Base-by-base conservation (phyloP, 2,888 invertebrate genomes). In the Druceiella hillmani region DNA sequence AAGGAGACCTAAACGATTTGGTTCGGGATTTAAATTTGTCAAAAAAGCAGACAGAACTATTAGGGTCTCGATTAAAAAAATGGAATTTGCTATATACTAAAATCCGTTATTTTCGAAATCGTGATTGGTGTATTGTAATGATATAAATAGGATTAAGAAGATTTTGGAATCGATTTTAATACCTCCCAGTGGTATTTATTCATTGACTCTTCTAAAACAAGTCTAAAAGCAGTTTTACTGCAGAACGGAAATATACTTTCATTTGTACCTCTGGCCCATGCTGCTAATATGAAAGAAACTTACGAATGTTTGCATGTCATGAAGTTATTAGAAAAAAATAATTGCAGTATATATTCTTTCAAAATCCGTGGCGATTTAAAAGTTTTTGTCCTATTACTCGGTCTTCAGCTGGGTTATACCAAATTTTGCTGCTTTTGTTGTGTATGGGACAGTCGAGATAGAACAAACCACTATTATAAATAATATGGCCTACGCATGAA, bases 111-210 rank as follows among this genome's bases (percentile, higher is more conserved):
- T 20, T 20, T 20, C 22, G 22, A 20, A 20, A 20, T 20, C 22
- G 22, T 20, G 22, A 20, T 20, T 20, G 22, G 22, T 20, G 22
- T 20, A 20, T 20, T 20, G 22, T 20, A 20, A 20, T 20, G 22
- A 20, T 20, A 20, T 20, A 20, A 20, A 20, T 20, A n/a, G 22
- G 22, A 20, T 20, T 20, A 20, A 20, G 6, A 20, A 20, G 22
- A 20, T 20, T 20, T 20, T 20, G 22, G n/a, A 20, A 20, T 20
- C 22, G 22, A 20, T 20, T 20, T 20, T 20, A 6, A 20, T 20
- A 6, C 22, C 22, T 20, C 22, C 9, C 22, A 20, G n/a, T n/a
- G n/a, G n/a, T 20, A n/a, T 20, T 20, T 20, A 20, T 20, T 20
- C 22, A 20, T 20, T 20, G 22, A 20, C 22, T 20, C 22, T 20